Base-by-base conservation (phyloP, 1,140 invertebrate genomes). In the Cydia pomonella region DNA sequence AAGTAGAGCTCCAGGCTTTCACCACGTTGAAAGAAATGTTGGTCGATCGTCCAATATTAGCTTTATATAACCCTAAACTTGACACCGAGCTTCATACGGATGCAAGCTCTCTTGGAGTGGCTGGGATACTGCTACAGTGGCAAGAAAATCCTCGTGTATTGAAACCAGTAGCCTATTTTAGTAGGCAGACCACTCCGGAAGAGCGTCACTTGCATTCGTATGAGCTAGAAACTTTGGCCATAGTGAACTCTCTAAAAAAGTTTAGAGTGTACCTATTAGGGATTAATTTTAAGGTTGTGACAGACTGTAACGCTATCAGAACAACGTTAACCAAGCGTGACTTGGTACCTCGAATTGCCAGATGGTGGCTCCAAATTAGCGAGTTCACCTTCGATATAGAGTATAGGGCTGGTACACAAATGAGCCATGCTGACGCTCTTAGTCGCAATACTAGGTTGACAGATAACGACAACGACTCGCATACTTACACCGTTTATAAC, bases 171-270 rank as follows among this genome's bases (percentile, higher is more conserved):
- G 77, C 79, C 4, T 82, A 84, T 59, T 84, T 75, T 64, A 82
- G 79, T 47, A 69, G 81, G 38, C 78, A 79, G 16, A 87, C 94
- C 10, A 82, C 80, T 18, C 78, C 80, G 3, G 75, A 81, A 16
- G 93, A 95, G 82, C 78, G 69, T 5, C 85, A 88, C 33, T 94
- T 93, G 69, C 81, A 82, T n/a, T 91, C 87, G 63, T 93, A 92
- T 72, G 93, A 95, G 80, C 76, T 93, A 9, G 86, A 90, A 63
- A 80, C 82, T 6, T 33, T 89, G 18, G 84, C 85, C 1, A 76
- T 88, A 23, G 75, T 90, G 0, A 75, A 80, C 33, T 80, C 83
- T 9, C 63, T 87, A 9, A 79, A 80, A 53, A 81, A 82, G 59
- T 89, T 88, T 75, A 77, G 80, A 73, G 66, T 79, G 6, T 93